Evolutionary conservation across 2,797 vertebrate species (phyloP), one percentile per base, ranked within the genome.

Genomic region (Thunnus albacares): DNA sequence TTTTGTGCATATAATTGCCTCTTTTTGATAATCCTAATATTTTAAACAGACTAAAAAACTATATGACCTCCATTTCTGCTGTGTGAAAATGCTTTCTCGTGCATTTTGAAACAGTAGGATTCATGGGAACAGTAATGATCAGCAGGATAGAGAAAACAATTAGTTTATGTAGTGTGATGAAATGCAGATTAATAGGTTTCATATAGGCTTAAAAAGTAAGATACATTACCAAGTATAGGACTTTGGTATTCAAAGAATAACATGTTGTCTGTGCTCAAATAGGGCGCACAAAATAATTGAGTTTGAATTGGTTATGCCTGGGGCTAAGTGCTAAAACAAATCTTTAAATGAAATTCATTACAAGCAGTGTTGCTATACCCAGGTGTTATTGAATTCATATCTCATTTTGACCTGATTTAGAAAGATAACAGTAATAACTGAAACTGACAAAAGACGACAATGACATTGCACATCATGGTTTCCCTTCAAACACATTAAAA

Each of bases 321-420:
- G 85, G 93, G 96, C 94, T 95, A 95, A 95, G 95, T 95, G 94
- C 92, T 95, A 95, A 96, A 96, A 95, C 93, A 93, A 95, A 95
- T 96, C 93, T 93, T 96, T 95, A 95, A 95, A 94, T 93, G 92
- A 93, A 95, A 96, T 95, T 95, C 94, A 95, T 95, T 95, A 95
- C 89, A 89, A 91, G 90, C 90, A 86, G 85, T 87, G 93, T 93
- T 94, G 93, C 89, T 91, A 82, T 91, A 92, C 86, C 87, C 93
- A 94, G 95, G 94, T 96, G 94, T 94, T 95, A 94, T 90, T 93
- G 93, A 95, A 95, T 94, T 94, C 92, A 94, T 96, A 94, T 95
- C 90, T 94, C 90, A 93, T 95, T 94, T 93, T 95, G 93, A 95
- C 92, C 94, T 91, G 95, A 95, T 95, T 95, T 94, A 80, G 84